Percentiles rank a stretch among this genome's conserved stretches.
Conservation (phyloP, 2,888 invertebrate genomes). For the Clunio marinus region DNA sequence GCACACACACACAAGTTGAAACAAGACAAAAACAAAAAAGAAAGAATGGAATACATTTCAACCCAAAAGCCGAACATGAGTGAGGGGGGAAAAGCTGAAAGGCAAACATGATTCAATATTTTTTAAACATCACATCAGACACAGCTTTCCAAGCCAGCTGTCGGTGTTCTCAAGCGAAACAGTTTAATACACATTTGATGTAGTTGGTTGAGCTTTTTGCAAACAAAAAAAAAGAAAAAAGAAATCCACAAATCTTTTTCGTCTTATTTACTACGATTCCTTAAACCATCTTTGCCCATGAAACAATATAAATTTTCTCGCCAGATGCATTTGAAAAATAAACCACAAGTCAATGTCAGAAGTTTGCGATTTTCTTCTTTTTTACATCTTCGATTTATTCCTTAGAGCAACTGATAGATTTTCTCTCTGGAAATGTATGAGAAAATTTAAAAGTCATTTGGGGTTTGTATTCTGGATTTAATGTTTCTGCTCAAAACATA, state of each 20-base stretch:
- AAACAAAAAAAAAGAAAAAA: too few species aligned
- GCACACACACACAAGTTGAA: background rate
- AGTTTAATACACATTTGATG: constrained; percentile 39
- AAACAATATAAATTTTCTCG: constrained; percentile 13
- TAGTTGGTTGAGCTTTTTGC: constrained; percentile 30
- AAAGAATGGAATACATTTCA: background rate
- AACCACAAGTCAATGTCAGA: constrained; percentile 38
- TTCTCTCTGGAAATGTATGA: background rate
- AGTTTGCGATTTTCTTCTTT: background rate
- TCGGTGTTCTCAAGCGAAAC: constrained; percentile 21
- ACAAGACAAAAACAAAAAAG: too few species aligned
- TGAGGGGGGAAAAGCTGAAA: constrained; percentile 17
- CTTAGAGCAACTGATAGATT: background rate
- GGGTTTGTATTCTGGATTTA: background rate
- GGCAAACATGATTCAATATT: constrained; percentile 32
- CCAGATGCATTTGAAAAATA: constrained; percentile 39
- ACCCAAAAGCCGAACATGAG: background rate
- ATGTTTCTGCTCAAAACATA: background rate
- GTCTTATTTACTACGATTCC: constrained; percentile 3
- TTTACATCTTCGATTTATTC: background rate
- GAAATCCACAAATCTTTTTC: constrained; percentile 26
- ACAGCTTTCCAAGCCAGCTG: constrained; percentile 27
- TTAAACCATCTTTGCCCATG: constrained; percentile 6
- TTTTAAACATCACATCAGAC: constrained; percentile 15
- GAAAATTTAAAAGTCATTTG: constrained; percentile 16